Evolutionary conservation across 2,888 invertebrate species (phyloP).

Genomic region (Leucozona laternaria): DNA sequence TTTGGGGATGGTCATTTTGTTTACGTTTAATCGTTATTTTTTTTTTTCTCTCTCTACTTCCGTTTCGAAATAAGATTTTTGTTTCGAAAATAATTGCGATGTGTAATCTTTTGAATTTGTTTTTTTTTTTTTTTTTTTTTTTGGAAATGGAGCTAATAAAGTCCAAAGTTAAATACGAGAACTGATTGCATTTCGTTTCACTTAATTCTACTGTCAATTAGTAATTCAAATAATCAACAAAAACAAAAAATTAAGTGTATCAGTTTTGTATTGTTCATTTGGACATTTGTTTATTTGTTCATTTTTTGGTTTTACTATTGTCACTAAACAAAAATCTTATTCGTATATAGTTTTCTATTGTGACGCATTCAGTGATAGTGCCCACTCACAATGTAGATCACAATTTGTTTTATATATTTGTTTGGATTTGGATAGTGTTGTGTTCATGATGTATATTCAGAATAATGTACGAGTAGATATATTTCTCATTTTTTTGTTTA

Average conservation of each 20-base stretch:
- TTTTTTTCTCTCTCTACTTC: not conserved
- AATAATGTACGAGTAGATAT: not conserved
- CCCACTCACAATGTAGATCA: slow-evolving; percentile 1
- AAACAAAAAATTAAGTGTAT: not conserved
- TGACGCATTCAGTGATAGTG: slow-evolving; percentile 3
- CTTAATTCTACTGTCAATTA: not conserved
- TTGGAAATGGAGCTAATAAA: not conserved
- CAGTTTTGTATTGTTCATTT: not conserved
- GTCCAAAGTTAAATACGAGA: not conserved
- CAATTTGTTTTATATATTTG: not conserved
- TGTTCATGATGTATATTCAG: slow-evolving; percentile 6
- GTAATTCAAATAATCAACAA: not conserved
- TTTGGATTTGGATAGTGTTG: slow-evolving; percentile 7
- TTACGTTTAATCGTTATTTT: slow-evolving; percentile 37
- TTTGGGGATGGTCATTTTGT: slow-evolving; percentile 51
- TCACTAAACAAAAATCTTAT: not conserved
- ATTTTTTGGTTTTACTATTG: slow-evolving; percentile 5
- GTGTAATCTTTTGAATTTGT: not conserved
- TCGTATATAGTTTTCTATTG: slow-evolving; percentile 2
- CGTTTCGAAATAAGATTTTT: not conserved
- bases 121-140: not conserved
- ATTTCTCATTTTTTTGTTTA: not conserved
- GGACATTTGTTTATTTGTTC: not conserved
- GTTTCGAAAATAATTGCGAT: not conserved
- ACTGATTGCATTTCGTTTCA: not conserved